Evolutionary conservation across 2,113 vertebrate species (phyloP).

Genomic region (Vireo altiloquus): DNA sequence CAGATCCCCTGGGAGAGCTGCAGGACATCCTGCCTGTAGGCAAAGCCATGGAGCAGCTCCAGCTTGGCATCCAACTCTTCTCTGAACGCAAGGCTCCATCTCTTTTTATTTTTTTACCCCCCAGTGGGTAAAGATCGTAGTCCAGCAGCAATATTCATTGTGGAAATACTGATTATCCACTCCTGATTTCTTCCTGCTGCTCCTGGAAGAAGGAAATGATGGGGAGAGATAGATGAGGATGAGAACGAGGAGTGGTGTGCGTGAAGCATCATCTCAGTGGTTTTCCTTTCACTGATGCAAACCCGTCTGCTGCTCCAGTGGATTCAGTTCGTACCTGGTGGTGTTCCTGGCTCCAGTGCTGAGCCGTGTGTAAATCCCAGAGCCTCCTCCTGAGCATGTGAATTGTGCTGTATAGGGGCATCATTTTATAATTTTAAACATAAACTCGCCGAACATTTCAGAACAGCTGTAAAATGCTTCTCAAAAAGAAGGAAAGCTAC

Average conservation of each 20-base stretch:
- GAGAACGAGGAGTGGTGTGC: neutral
- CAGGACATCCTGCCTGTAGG: neutral
- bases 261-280: rapidly evolving
- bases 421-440: neutral
- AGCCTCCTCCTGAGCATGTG: neutral
- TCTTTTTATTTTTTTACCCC: too few species aligned
- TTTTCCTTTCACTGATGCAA: too few species aligned
- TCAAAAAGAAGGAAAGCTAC: neutral
- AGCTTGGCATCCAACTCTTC: neutral
- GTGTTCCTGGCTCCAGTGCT: neutral
- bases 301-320: neutral
- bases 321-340: neutral
- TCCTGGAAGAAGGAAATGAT: neutral
- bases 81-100: neutral
- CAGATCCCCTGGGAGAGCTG: neutral
- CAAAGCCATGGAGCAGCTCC: neutral
- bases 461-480: neutral
- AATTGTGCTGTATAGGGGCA: neutral
- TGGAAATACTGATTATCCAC: neutral
- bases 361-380: neutral
- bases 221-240: neutral
- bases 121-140: neutral
- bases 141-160: neutral
- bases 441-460: neutral
- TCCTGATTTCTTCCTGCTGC: neutral